These are phyloP conservation scores for Lophura nycthemera DNA, from an alignment of 2,113 vertebrate species.

Conservation along the genomic window DNA sequence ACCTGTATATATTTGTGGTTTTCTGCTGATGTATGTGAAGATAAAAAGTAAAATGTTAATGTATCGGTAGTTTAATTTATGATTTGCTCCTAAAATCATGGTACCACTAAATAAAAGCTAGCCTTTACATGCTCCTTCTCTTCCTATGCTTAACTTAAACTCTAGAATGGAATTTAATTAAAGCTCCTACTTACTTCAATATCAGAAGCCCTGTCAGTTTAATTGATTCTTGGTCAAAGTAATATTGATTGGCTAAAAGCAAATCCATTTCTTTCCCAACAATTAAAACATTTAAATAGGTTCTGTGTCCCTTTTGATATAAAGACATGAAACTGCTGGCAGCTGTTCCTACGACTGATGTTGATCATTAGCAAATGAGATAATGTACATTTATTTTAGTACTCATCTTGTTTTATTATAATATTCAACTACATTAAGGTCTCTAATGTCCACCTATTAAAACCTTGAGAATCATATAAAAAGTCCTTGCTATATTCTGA, in stretches of 20 bases:
- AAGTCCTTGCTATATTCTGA: background rate
- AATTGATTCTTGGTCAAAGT: constrained; percentile 81
- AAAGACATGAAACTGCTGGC: constrained; percentile 58
- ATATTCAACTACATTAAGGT: constrained; percentile 43
- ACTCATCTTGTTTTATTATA: constrained; percentile 57
- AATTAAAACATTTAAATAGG: constrained; percentile 82
- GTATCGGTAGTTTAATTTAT: constrained; percentile 4
- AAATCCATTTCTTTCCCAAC: constrained; percentile 78
- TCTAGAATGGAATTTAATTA: constrained; percentile 79
- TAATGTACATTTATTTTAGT: constrained; percentile 65
- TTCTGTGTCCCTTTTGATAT: constrained; percentile 68
- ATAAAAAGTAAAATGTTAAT: background rate
- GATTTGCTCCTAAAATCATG: background rate
- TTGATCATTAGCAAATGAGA: constrained; percentile 76
- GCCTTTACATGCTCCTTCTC: background rate
- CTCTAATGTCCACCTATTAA: constrained; percentile 30
- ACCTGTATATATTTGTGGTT: background rate
- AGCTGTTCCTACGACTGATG: constrained; percentile 58
- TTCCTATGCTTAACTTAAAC: constrained; percentile 38
- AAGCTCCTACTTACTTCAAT: constrained; percentile 68
- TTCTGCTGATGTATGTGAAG: background rate
- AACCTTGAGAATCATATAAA: background rate
- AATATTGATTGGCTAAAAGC: constrained; percentile 84
- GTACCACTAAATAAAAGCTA: constrained; percentile 1
- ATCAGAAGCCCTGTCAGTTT: constrained; percentile 73